Evolutionary conservation across 2,113 vertebrate species (phyloP).

Genomic region (Herpailurus yagouaroundi): DNA sequence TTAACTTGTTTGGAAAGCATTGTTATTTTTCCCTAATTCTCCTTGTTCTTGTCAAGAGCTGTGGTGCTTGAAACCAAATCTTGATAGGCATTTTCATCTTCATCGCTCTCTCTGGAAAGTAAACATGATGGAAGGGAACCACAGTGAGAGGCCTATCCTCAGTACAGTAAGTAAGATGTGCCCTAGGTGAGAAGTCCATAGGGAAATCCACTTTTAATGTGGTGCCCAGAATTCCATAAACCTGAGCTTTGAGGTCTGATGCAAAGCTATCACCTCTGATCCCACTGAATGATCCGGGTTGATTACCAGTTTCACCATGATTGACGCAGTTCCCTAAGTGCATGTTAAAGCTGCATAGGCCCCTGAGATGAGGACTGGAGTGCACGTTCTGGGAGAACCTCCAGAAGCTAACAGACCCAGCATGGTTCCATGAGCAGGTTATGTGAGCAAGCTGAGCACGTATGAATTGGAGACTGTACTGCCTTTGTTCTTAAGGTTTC

Average conservation of each 20-base stretch:
- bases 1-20: slow-evolving; percentile 57
- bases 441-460: neutral
- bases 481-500: slow-evolving; percentile 7
- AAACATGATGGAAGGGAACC: neutral
- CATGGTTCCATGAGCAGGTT: neutral
- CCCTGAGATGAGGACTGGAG: neutral
- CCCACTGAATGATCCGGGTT: neutral
- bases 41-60: slow-evolving; percentile 55
- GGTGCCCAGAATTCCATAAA: neutral
- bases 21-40: slow-evolving; percentile 43
- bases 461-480: neutral
- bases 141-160: neutral
- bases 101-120: neutral
- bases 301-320: neutral
- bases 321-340: neutral
- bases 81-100: slow-evolving; percentile 56
- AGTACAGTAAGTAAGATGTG: neutral
- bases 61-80: slow-evolving; percentile 57
- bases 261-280: neutral
- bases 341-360: neutral
- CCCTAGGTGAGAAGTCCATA: neutral
- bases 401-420: neutral
- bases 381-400: neutral
- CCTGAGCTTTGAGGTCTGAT: neutral
- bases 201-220: neutral